phyloP scores from a whole-genome alignment of 2,888 invertebrate genomes.

The Apeira syringaria region DNA sequence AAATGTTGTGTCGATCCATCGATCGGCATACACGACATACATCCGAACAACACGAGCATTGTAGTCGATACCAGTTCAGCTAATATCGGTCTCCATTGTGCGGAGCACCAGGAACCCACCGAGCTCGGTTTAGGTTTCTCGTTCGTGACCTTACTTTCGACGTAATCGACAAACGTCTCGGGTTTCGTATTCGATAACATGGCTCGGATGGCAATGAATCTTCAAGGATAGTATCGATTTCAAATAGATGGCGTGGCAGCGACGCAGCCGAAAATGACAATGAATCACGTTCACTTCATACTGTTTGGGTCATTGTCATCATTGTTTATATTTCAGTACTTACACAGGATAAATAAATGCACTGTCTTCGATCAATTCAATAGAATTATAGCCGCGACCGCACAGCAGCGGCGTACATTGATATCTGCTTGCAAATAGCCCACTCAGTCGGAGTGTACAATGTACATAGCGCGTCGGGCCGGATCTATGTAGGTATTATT shows the following conservation, averaged over 20 bases:
- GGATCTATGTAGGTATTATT: neutral
- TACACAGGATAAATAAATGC: too few relatives aligned
- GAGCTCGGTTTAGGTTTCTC: slow-evolving; percentile 22
- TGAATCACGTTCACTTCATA: neutral
- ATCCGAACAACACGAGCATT: slow-evolving; percentile 88
- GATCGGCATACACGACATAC: slow-evolving; percentile 86
- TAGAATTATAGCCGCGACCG: too few relatives aligned
- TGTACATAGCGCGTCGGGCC: slow-evolving; percentile 22
- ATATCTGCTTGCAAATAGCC: too few relatives aligned
- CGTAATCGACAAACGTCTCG: slow-evolving; percentile 41
- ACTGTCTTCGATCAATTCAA: too few relatives aligned
- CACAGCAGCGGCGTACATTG: slow-evolving; percentile 40
- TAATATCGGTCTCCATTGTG: slow-evolving; percentile 53
- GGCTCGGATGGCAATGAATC: slow-evolving; percentile 3
- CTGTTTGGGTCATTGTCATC: too few relatives aligned
- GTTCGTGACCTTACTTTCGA: slow-evolving; percentile 35
- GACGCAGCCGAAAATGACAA: neutral
- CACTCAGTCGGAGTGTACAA: too few relatives aligned
- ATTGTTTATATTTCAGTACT: too few relatives aligned
- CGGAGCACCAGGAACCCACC: slow-evolving; percentile 42
- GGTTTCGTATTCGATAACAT: slow-evolving; percentile 34
- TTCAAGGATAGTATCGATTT: slow-evolving; percentile 11
- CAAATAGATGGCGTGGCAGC: neutral
- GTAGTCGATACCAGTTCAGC: slow-evolving; percentile 88
- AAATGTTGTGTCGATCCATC: slow-evolving; percentile 66